These are phyloP conservation scores for Peromyscus attwateri DNA, from an alignment of 2,797 vertebrate genomes.

Conservation along the genomic window DNA sequence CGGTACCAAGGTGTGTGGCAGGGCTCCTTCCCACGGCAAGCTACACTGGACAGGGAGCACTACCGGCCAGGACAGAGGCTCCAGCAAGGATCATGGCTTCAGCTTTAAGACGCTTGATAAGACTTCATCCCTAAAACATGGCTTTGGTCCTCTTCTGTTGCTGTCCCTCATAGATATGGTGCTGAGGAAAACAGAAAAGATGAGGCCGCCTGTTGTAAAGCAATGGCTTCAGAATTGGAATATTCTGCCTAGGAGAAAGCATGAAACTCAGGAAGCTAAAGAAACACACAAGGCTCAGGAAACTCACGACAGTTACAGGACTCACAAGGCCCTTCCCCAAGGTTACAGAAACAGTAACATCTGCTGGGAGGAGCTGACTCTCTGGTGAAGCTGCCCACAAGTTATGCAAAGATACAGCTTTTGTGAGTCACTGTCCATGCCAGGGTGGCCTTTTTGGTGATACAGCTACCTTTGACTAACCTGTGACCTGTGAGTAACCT, in stretches of 20 bases:
- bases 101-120: background rate
- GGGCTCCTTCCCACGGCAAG: rapidly evolving
- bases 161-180: background rate
- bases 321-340: background rate
- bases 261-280: background rate
- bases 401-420: background rate
- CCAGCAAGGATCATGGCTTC: background rate
- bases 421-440: background rate
- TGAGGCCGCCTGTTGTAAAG: background rate
- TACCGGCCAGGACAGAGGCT: background rate
- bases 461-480: background rate
- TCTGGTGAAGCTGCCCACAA: background rate
- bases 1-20: background rate
- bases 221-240: background rate
- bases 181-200: background rate
- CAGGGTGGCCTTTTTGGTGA: background rate
- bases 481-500: background rate
- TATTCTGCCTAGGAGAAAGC: background rate
- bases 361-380: background rate
- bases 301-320: background rate
- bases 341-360: background rate
- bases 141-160: background rate
- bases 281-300: background rate
- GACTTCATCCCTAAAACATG: background rate
- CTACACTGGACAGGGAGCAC: background rate